Conservation (phyloP, 2,797 vertebrate genomes). For the Avahi laniger region DNA sequence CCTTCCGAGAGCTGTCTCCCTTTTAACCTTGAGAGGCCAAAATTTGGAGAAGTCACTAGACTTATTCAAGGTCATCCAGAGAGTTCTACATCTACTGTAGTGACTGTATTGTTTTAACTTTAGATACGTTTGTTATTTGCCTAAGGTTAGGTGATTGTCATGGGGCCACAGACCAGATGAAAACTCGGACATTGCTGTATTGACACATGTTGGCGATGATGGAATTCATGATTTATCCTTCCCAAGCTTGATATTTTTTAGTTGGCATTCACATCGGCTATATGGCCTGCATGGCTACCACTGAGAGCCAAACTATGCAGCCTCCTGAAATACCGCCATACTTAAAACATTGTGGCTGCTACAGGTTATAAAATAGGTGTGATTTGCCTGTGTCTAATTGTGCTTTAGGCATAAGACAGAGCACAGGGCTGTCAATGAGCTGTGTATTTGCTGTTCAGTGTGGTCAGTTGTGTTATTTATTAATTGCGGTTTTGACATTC, state of each 20-base stretch:
- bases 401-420: constrained; percentile 61
- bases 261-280: neutral
- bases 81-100: neutral
- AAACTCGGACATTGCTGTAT: constrained; percentile 4
- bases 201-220: neutral
- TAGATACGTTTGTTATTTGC: constrained; percentile 32
- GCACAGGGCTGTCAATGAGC: neutral
- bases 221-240: neutral
- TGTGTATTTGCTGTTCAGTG: constrained; percentile 3
- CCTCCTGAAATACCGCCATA: neutral
- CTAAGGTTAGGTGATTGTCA: neutral
- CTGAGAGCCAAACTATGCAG: neutral
- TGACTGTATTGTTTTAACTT: neutral
- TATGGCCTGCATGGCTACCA: neutral
- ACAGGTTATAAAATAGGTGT: constrained; percentile 30
- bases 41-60: neutral
- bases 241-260: neutral
- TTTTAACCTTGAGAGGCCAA: constrained; percentile 17
- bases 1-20: neutral
- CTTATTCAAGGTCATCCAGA: constrained; percentile 26
- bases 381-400: constrained; percentile 72
- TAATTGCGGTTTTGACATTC: constrained; percentile 63
- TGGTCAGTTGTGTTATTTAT: constrained; percentile 65
- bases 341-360: constrained; percentile 26
- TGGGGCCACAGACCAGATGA: neutral